Percentiles rank a stretch among this genome's conserved stretches.
phyloP scores from a whole-genome alignment of 2,888 invertebrate genomes.

The Nyleta sp. region DNA sequence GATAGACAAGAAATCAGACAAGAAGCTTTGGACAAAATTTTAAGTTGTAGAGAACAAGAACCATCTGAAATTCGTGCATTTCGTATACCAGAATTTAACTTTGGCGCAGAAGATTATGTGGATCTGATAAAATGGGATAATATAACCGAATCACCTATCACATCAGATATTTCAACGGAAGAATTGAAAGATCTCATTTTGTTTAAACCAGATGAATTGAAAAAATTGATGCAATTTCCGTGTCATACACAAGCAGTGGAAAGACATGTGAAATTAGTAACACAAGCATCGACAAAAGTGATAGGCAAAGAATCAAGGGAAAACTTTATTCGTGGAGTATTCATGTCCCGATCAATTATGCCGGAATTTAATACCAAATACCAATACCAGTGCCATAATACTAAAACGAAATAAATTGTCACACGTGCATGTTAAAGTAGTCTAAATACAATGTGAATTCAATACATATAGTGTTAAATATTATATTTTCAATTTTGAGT shows the following conservation, averaged over 20 bases:
- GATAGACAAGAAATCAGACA: conserved; percentile 10
- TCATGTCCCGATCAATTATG: neutral
- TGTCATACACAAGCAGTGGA: conserved; percentile 13
- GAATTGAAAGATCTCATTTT: neutral
- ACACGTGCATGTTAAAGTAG: too few relatives aligned
- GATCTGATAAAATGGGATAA: conserved; percentile 3
- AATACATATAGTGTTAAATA: too few relatives aligned
- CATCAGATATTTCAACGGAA: neutral
- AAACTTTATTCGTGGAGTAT: neutral
- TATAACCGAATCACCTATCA: neutral
- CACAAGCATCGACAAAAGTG: conserved; percentile 3
- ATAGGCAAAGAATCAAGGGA: neutral
- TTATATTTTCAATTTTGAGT: too few relatives aligned
- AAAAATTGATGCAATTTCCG: neutral
- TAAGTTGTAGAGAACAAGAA: neutral
- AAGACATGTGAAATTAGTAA: conserved; percentile 11
- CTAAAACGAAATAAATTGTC: too few relatives aligned
- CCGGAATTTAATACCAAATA: conserved; percentile 1
- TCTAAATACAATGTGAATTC: too few relatives aligned
- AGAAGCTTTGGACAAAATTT: conserved; percentile 5
- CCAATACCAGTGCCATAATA: too few relatives aligned
- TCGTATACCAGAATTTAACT: conserved; percentile 1
- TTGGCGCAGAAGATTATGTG: neutral
- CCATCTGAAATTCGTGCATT: neutral
- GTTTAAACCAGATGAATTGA: neutral